Percentiles rank a stretch among this genome's conserved stretches.
phyloP scores from a whole-genome alignment of 2,113 vertebrate genomes.

The Coptodon rendalli region DNA sequence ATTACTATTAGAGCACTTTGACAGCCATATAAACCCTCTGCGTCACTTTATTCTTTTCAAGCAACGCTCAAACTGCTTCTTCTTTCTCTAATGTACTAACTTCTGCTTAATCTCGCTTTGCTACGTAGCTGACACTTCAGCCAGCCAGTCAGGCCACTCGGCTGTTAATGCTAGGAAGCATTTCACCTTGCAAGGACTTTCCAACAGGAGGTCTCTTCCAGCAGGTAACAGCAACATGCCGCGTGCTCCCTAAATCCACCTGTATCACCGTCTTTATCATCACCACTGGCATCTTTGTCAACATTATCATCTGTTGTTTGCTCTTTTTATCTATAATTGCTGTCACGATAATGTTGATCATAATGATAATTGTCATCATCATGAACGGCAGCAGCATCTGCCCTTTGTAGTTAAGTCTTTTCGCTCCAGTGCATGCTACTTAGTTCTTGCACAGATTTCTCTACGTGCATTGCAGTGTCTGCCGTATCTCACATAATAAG shows the following conservation, averaged over 20 bases:
- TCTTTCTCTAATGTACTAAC: conserved; percentile 21
- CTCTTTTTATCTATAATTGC: not conserved
- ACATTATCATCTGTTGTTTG: not conserved
- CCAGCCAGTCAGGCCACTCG: conserved; percentile 76
- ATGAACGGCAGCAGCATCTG: not conserved
- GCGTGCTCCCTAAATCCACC: not conserved
- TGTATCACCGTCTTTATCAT: not conserved
- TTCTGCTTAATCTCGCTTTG: conserved; percentile 55
- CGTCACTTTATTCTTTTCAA: not conserved
- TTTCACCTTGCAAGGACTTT: conserved; percentile 87
- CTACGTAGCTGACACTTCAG: conserved; percentile 43
- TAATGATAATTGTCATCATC: not conserved
- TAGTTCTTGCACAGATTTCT: not conserved
- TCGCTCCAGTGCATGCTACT: not conserved
- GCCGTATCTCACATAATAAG: not conserved
- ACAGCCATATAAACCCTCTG: not conserved
- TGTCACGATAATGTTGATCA: not conserved
- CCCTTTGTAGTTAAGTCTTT: not conserved
- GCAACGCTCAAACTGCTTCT: not conserved
- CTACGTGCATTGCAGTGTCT: not conserved
- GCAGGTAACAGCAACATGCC: conserved; percentile 74
- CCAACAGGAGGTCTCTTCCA: conserved; percentile 83
- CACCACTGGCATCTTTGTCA: not conserved
- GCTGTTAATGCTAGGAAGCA: conserved; percentile 84
- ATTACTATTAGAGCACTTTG: not conserved